A percentile compares a stretch with the other conserved stretches of the same genome.
Conservation (phyloP, 2,888 invertebrate genomes). For the Acronicta aceris region DNA sequence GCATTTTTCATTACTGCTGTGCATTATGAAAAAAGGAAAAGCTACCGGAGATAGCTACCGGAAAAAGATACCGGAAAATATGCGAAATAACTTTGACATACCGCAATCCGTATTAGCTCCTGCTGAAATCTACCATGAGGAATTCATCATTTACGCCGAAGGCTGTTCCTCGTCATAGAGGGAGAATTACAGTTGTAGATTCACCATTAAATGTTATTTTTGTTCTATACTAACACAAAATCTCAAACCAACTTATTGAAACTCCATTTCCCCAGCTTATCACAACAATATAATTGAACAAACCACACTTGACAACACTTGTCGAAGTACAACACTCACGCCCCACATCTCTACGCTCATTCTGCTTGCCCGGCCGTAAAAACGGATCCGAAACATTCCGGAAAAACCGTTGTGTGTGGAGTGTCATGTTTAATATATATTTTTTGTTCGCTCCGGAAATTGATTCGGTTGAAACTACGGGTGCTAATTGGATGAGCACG, state of each 20-base stretch:
- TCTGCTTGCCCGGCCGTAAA: slow-evolving; percentile 32
- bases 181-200: no score
- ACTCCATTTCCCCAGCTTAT: slow-evolving; percentile 40
- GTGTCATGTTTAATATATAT: slow-evolving; percentile 52
- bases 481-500: slow-evolving; percentile 55
- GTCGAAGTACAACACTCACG: slow-evolving; percentile 12
- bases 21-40: no score
- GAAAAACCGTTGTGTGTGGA: slow-evolving; percentile 32
- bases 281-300: slow-evolving; percentile 23
- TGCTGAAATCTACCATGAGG: no score
- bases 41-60: no score
- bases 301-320: slow-evolving; percentile 21
- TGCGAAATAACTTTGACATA: no score
- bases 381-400: slow-evolving; percentile 19
- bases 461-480: slow-evolving; percentile 57
- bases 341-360: slow-evolving; percentile 19
- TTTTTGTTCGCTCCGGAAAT: slow-evolving; percentile 59
- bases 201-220: no score
- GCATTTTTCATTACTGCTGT: no score
- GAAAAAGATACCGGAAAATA: no score
- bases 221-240: background rate
- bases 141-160: no score
- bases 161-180: no score
- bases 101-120: no score
- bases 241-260: slow-evolving; percentile 21